Percentiles rank a stretch among this genome's conserved stretches.
Evolutionary conservation across 2,888 invertebrate genomes (phyloP).

Genomic region (Papilio gigon): DNA sequence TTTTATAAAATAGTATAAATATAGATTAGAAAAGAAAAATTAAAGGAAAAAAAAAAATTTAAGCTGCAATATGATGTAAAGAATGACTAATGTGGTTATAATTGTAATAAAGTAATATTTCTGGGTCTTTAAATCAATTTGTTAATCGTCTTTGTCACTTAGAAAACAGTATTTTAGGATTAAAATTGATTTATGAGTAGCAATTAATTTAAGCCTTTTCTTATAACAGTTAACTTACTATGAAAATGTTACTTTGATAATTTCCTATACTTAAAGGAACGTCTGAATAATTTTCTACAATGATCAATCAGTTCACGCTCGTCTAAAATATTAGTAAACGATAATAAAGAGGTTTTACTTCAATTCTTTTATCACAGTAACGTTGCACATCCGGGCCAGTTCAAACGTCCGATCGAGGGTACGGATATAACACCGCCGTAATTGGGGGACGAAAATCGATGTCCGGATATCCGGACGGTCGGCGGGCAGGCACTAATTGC

Average conservation of each 20-base stretch:
- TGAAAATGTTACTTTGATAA: not conserved
- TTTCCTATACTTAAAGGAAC: not conserved
- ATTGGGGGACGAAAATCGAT: conserved; percentile 67
- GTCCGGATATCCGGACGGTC: conserved; percentile 66
- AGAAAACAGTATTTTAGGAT: not conserved
- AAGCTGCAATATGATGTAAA: too few species aligned
- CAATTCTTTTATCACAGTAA: not conserved
- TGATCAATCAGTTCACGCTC: too few species aligned
- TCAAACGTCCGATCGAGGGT: conserved; percentile 24
- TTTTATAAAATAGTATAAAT: too few species aligned
- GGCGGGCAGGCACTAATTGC: conserved; percentile 66
- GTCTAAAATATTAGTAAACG: not conserved
- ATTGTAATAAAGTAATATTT: not conserved
- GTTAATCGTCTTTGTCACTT: conserved; percentile 15
- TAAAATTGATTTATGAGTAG: not conserved
- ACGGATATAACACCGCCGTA: conserved; percentile 56
- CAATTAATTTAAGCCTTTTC: conserved; percentile 1
- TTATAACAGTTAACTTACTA: not conserved
- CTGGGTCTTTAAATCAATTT: conserved; percentile 1
- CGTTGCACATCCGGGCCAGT: not conserved
- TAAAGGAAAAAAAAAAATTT: too few species aligned
- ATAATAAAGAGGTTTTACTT: not conserved
- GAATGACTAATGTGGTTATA: not conserved
- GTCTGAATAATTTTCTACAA: too few species aligned
- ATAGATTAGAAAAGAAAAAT: too few species aligned